These are phyloP conservation scores for Dryocosmus kuriphilus DNA, from an alignment of 2,888 invertebrate species.

Conservation along the genomic window DNA sequence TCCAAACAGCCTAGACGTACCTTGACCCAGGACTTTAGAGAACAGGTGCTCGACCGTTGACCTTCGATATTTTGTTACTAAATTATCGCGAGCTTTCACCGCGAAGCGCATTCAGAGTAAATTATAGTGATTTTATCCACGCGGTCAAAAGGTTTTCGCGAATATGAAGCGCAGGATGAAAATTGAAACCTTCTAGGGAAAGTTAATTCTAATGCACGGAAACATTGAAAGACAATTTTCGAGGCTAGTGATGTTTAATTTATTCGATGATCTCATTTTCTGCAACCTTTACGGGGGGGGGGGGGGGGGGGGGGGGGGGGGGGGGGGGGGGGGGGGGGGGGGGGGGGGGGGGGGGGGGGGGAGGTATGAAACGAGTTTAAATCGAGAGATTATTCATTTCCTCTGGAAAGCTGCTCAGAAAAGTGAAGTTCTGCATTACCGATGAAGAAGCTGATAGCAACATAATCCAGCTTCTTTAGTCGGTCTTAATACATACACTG, in stretches of 20 bases:
- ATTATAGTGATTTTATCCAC: conserved; percentile 21
- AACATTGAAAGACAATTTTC: no score
- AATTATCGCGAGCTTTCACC: conserved; percentile 32
- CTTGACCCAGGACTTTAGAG: conserved; percentile 74
- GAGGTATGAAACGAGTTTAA: background rate
- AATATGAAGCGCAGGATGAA: conserved; percentile 3
- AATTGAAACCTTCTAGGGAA: conserved; percentile 15
- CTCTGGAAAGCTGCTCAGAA: background rate
- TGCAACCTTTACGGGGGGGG: no score
- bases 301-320: no score
- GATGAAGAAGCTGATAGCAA: conserved; percentile 1
- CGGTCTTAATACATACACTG: background rate
- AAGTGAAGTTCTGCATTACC: conserved; percentile 1
- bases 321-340: no score
- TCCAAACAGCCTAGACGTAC: conserved; percentile 75
- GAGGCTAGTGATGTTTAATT: background rate
- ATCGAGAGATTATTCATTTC: conserved; percentile 3
- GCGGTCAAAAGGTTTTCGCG: background rate
- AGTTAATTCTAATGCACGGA: background rate
- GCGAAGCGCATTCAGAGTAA: background rate
- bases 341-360: no score
- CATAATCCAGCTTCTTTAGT: conserved; percentile 2
- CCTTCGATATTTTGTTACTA: conserved; percentile 43
- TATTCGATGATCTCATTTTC: background rate
- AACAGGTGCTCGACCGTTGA: conserved; percentile 70